These are phyloP conservation scores for Prosopocoilus inquinatus DNA, from an alignment of 2,888 invertebrate genomes.

Conservation along the genomic window DNA sequence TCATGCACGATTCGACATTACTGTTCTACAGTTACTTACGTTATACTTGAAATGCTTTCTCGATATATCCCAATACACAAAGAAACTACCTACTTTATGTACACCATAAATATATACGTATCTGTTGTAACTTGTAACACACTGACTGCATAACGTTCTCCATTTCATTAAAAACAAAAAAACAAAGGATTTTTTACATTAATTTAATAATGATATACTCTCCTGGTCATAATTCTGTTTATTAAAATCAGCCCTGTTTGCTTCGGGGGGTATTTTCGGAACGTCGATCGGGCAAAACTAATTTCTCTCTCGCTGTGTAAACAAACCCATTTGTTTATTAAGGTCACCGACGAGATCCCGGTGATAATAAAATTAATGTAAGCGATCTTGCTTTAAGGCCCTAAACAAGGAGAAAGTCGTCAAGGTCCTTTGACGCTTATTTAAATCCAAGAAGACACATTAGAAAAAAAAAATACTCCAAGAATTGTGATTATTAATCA, in stretches of 20 bases:
- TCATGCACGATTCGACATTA: conserved; percentile 22
- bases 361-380: conserved; percentile 4
- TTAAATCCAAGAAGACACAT: no score
- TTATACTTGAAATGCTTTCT: neutral
- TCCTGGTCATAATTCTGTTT: no score
- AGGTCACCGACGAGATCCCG: conserved; percentile 14
- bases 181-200: no score
- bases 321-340: conserved; percentile 17
- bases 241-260: no score
- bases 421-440: no score
- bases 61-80: conserved; percentile 4
- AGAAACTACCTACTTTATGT: neutral
- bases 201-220: no score
- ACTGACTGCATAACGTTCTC: no score
- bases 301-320: conserved; percentile 11
- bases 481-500: no score
- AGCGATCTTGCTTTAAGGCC: neutral
- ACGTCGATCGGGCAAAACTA: conserved; percentile 5
- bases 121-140: no score
- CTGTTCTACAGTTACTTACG: conserved; percentile 15
- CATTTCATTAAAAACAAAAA: no score
- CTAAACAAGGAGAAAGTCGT: neutral
- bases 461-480: no score
- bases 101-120: no score
- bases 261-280: neutral